phyloP scores from a whole-genome alignment of 2,113 vertebrate genomes.

The Lonchura striata region DNA sequence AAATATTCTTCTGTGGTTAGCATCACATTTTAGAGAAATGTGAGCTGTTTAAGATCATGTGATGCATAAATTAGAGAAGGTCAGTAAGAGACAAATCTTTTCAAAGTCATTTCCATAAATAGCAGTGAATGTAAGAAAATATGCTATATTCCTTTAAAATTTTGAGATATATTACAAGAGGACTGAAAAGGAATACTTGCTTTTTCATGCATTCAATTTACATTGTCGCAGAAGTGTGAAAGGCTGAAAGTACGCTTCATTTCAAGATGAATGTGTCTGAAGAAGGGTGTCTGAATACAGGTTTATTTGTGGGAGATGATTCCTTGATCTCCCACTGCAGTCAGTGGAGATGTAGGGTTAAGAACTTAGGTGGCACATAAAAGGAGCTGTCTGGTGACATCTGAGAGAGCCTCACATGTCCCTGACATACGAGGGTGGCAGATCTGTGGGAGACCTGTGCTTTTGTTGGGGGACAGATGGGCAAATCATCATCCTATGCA shows the following conservation, averaged over 20 bases:
- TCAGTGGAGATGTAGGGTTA: not conserved
- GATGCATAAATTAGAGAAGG: conserved; percentile 20
- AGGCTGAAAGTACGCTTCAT: not conserved
- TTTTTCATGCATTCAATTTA: not conserved
- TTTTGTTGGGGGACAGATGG: not conserved
- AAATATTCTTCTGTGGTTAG: not conserved
- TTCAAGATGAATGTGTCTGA: not conserved
- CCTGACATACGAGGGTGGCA: not conserved
- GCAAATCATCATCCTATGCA: not conserved
- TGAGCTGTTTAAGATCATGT: conserved; percentile 15
- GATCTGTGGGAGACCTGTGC: not conserved
- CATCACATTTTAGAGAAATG: conserved; percentile 10
- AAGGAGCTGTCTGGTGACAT: not conserved
- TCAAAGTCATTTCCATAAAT: conserved; percentile 1
- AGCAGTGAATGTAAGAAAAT: not conserved
- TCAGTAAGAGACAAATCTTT: not conserved
- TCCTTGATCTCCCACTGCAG: not conserved
- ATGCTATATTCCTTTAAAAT: not conserved
- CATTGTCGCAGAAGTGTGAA: not conserved
- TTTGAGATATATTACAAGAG: not conserved
- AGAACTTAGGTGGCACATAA: not conserved
- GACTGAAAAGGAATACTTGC: not conserved
- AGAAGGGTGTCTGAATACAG: rapidly evolving
- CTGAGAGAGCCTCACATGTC: not conserved
- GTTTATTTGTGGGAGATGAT: not conserved